Evolutionary conservation across 2,888 invertebrate species (phyloP).

Genomic region (Brachyopa scutellaris): DNA sequence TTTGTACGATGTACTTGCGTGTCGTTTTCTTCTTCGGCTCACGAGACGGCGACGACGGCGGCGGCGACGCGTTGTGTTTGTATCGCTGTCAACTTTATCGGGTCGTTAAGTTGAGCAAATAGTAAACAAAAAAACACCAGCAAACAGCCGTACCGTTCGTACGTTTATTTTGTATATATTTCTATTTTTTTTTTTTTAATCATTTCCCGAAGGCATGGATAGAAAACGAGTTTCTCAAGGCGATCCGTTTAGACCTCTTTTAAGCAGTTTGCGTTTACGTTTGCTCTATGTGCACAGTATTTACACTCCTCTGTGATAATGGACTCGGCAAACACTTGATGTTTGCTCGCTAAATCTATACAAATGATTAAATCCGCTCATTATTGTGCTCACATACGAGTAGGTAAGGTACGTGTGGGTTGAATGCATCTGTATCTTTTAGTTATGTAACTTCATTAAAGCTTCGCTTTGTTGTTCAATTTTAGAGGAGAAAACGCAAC

Average conservation of each 20-base stretch:
- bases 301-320: constrained; percentile 35
- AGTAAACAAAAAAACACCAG: constrained; percentile 61
- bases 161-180: constrained; percentile 8
- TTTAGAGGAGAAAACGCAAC: constrained; percentile 18
- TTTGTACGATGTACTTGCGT: constrained; percentile 27
- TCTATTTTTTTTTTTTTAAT: constrained; percentile 5
- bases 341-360: constrained; percentile 42
- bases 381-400: too few species aligned
- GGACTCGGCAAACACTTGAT: constrained; percentile 43
- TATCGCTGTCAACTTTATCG: constrained; percentile 54
- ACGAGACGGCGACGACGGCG: background rate
- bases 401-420: background rate
- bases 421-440: background rate
- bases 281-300: constrained; percentile 13
- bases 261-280: constrained; percentile 23
- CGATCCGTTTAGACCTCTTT: constrained; percentile 35
- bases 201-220: constrained; percentile 27
- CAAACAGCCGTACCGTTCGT: constrained; percentile 47
- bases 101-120: constrained; percentile 68
- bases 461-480: constrained; percentile 23
- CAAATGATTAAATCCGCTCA: constrained; percentile 27
- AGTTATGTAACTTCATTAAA: constrained; percentile 43
- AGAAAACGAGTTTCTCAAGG: constrained; percentile 58
- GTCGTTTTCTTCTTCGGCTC: constrained; percentile 2
- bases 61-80: constrained; percentile 17